Conservation (phyloP, 2,113 vertebrate genomes). For the Erythrolamprus reginae region DNA sequence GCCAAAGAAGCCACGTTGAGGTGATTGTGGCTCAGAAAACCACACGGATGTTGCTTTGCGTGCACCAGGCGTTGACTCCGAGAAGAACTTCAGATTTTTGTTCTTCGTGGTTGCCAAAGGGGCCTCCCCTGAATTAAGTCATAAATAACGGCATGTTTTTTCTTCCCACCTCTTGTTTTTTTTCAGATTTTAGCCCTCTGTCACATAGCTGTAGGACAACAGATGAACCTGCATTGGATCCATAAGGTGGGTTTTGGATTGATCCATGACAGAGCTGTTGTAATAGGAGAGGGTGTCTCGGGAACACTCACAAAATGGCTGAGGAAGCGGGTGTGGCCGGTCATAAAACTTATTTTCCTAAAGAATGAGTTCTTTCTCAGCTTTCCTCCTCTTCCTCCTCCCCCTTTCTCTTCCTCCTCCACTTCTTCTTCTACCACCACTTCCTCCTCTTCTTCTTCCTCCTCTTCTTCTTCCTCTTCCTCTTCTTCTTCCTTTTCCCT, state of each 20-base stretch:
- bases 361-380: background rate
- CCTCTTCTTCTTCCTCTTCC: no score
- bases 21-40: background rate
- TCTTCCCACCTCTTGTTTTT: background rate
- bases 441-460: no score
- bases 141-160: background rate
- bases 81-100: background rate
- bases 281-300: background rate
- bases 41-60: background rate
- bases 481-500: no score
- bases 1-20: background rate
- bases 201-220: constrained; percentile 90
- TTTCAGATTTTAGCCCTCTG: constrained; percentile 88
- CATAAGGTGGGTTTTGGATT: constrained; percentile 81
- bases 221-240: constrained; percentile 95
- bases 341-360: background rate
- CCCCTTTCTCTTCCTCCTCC: rapidly evolving
- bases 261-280: background rate
- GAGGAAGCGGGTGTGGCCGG: background rate
- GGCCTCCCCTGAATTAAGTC: background rate
- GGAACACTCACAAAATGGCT: background rate
- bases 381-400: background rate
- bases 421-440: no score
- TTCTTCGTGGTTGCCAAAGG: background rate
- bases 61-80: background rate